phyloP scores from a whole-genome alignment of 2,888 invertebrate species.

The Griposia aprilina region DNA sequence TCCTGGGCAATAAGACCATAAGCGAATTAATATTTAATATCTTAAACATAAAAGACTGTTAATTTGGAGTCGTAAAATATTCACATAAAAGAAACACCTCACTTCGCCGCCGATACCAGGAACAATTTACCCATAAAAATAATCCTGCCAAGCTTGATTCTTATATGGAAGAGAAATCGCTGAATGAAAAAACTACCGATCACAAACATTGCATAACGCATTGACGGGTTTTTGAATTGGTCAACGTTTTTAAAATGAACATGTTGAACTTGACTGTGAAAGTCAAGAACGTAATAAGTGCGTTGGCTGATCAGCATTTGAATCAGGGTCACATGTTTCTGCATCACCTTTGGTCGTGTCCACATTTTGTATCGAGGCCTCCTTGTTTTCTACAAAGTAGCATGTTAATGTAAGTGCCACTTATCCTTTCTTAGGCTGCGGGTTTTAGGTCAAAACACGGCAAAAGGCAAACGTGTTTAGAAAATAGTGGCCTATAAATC shows the following conservation, averaged over 20 bases:
- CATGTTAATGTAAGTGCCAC: slow-evolving; percentile 62
- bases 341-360: slow-evolving; percentile 43
- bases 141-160: slow-evolving; percentile 26
- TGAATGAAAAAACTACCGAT: slow-evolving; percentile 51
- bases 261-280: slow-evolving; percentile 69
- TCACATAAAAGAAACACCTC: slow-evolving; percentile 16
- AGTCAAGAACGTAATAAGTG: slow-evolving; percentile 64
- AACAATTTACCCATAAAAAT: slow-evolving; percentile 26
- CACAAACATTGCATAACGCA: slow-evolving; percentile 58
- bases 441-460: slow-evolving; percentile 53
- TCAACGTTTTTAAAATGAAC: slow-evolving; percentile 64
- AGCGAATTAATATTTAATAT: slow-evolving; percentile 2
- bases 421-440: slow-evolving; percentile 53
- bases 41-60: background rate
- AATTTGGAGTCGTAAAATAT: slow-evolving; percentile 23
- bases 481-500: slow-evolving; percentile 27
- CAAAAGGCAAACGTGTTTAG: slow-evolving; percentile 43
- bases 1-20: background rate
- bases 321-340: slow-evolving; percentile 67
- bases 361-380: slow-evolving; percentile 56
- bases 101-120: slow-evolving; percentile 15
- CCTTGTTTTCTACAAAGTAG: slow-evolving; percentile 54
- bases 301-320: slow-evolving; percentile 65
- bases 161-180: slow-evolving; percentile 52
- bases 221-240: slow-evolving; percentile 51